Conservation (phyloP, 2,797 vertebrate species). For the Yasuhikotakia modesta region DNA sequence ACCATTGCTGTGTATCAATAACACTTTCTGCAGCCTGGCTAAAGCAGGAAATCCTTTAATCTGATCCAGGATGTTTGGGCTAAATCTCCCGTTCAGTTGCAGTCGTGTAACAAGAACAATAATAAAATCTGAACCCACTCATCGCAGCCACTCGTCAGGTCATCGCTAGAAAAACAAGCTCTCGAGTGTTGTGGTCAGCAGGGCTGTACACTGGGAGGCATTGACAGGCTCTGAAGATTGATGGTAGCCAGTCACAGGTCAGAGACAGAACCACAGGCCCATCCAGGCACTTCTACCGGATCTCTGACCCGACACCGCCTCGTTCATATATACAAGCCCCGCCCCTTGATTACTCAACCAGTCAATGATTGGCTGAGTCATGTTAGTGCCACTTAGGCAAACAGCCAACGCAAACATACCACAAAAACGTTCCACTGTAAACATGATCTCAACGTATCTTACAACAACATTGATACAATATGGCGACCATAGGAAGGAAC, state of each 20-base stretch:
- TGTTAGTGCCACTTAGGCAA: conserved; percentile 8
- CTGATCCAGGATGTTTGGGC: conserved; percentile 29
- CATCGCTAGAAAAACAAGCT: conserved; percentile 28
- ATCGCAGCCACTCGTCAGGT: conserved; percentile 20
- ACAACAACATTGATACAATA: conserved; percentile 25
- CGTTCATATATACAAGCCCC: not conserved
- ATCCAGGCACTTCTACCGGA: not conserved
- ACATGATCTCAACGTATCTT: conserved; percentile 35
- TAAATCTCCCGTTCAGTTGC: conserved; percentile 28
- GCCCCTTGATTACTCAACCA: conserved; percentile 11
- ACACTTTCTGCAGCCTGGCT: not conserved
- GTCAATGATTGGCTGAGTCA: conserved; percentile 4
- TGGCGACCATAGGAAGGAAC: conserved; percentile 18
- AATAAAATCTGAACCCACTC: conserved; percentile 22
- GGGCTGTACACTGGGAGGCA: not conserved
- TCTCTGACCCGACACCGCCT: not conserved
- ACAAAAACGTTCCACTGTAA: conserved; percentile 14
- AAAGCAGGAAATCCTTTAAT: conserved; percentile 37
- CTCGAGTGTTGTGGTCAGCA: conserved; percentile 40
- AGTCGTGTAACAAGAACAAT: conserved; percentile 37
- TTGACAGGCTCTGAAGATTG: conserved; percentile 32
- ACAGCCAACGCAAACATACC: conserved; percentile 40
- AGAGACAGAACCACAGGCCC: not conserved
- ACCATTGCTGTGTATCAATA: no score
- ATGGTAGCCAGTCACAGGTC: conserved; percentile 34